These are phyloP conservation scores for Gephyroberyx darwinii DNA, from an alignment of 2,797 vertebrate genomes.

Conservation along the genomic window DNA sequence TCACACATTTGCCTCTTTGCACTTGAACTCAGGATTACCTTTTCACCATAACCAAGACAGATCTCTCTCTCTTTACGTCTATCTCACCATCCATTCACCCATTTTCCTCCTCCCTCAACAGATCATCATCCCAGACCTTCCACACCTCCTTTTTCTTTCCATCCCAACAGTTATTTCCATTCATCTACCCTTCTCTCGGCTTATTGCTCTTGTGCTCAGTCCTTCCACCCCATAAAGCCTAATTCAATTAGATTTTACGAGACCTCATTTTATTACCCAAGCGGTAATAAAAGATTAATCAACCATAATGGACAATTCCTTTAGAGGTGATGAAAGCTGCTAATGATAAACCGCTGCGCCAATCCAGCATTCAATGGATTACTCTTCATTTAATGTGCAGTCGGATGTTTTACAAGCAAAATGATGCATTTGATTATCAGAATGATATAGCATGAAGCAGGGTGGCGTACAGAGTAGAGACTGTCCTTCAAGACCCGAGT, in stretches of 20 bases:
- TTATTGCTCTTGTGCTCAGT: slow-evolving; percentile 12
- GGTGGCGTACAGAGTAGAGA: too few relatives aligned
- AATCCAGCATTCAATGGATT: not conserved
- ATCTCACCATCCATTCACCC: not conserved
- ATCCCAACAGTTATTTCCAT: not conserved
- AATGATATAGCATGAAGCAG: too few relatives aligned
- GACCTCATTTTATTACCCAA: slow-evolving; percentile 48
- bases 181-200: not conserved
- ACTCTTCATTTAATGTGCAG: slow-evolving; percentile 5
- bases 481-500: too few relatives aligned
- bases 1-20: not conserved
- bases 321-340: slow-evolving; percentile 40
- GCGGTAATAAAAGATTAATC: slow-evolving; percentile 44
- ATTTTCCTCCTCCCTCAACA: not conserved
- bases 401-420: too few relatives aligned
- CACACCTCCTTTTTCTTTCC: slow-evolving; percentile 7
- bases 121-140: not conserved
- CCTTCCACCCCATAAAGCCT: slow-evolving; percentile 34
- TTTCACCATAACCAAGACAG: not conserved
- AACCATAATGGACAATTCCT: slow-evolving; percentile 27
- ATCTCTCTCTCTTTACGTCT: not conserved
- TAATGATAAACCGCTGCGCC: slow-evolving; percentile 1
- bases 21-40: not conserved
- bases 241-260: slow-evolving; percentile 48
- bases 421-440: too few relatives aligned